Evolutionary conservation across 2,797 vertebrate species (phyloP).

Genomic region (Schizopygopsis pylzovi): DNA sequence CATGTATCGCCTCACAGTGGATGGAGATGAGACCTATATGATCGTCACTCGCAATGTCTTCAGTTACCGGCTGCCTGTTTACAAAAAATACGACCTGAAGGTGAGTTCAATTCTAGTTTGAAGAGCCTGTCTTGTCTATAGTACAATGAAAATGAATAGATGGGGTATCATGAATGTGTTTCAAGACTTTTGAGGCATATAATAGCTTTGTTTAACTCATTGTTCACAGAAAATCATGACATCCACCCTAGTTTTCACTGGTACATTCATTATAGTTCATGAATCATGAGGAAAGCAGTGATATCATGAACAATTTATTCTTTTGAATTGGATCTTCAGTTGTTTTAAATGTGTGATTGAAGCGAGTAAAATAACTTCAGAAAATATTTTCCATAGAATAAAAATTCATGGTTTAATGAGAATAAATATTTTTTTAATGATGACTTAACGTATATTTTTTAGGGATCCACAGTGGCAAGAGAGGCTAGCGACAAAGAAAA

Average conservation of each 20-base stretch:
- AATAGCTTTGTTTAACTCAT: background rate
- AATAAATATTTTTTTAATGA: background rate
- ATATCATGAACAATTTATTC: background rate
- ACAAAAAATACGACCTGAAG: slow-evolving; percentile 99
- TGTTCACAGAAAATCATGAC: background rate
- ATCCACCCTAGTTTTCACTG: background rate
- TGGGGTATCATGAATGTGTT: background rate
- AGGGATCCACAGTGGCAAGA: slow-evolving; percentile 99
- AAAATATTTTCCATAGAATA: background rate
- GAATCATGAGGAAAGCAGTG: background rate
- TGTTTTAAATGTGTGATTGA: background rate
- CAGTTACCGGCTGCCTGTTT: slow-evolving; percentile 95
- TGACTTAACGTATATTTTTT: slow-evolving; percentile 60
- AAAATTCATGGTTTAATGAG: background rate
- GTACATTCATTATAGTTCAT: background rate
- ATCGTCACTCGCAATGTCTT: slow-evolving; percentile 98
- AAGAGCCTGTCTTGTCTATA: background rate
- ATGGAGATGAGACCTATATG: slow-evolving; percentile 99
- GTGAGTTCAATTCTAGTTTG: slow-evolving; percentile 68
- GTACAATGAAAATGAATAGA: background rate
- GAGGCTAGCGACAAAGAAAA: slow-evolving; percentile 99
- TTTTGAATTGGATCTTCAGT: background rate
- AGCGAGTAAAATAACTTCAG: background rate
- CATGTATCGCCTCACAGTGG: slow-evolving; percentile 98
- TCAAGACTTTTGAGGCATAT: background rate